Evolutionary conservation across 2,888 invertebrate species (phyloP).

Genomic region (Cyclophora albipunctata): DNA sequence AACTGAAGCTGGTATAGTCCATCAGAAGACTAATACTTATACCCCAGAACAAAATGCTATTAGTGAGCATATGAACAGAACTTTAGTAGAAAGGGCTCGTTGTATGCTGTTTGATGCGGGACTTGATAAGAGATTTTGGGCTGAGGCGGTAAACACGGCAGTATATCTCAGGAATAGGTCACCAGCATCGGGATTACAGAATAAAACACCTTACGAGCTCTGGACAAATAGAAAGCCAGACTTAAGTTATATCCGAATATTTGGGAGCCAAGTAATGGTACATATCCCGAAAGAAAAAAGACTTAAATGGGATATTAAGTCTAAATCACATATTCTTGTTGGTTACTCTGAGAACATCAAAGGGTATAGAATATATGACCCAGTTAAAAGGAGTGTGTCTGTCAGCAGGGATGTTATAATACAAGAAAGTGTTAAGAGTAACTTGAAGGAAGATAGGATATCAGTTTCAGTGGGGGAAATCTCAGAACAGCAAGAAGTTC

Average conservation of each 20-base stretch:
- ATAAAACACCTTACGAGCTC: slow-evolving; percentile 1
- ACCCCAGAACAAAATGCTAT: slow-evolving; percentile 28
- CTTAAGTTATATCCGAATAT: slow-evolving; percentile 3
- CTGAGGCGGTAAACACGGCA: slow-evolving; percentile 8
- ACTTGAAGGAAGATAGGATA: no score
- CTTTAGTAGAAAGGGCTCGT: slow-evolving; percentile 8
- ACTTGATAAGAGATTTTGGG: slow-evolving; percentile 8
- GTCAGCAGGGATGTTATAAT: no score
- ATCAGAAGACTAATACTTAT: slow-evolving; percentile 19
- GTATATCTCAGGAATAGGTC: slow-evolving; percentile 1
- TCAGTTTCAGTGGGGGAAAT: no score
- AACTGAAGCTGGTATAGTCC: slow-evolving; percentile 15
- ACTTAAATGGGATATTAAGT: slow-evolving; percentile 2
- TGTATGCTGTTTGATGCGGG: slow-evolving; percentile 7
- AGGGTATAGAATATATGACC: slow-evolving; percentile 3
- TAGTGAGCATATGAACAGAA: slow-evolving; percentile 20
- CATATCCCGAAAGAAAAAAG: slow-evolving; percentile 6
- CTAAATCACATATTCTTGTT: slow-evolving; percentile 2
- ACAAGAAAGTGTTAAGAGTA: no score
- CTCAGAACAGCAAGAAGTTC: no score
- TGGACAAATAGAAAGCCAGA: slow-evolving; percentile 2
- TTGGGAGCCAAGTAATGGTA: no score
- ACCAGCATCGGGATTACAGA: neutral
- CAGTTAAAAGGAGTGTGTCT: no score
- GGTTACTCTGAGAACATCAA: slow-evolving; percentile 5